Evolutionary conservation across 2,888 invertebrate species (phyloP), one percentile per base, ranked within the genome.

Genomic region (Subacronicta megacephala): DNA sequence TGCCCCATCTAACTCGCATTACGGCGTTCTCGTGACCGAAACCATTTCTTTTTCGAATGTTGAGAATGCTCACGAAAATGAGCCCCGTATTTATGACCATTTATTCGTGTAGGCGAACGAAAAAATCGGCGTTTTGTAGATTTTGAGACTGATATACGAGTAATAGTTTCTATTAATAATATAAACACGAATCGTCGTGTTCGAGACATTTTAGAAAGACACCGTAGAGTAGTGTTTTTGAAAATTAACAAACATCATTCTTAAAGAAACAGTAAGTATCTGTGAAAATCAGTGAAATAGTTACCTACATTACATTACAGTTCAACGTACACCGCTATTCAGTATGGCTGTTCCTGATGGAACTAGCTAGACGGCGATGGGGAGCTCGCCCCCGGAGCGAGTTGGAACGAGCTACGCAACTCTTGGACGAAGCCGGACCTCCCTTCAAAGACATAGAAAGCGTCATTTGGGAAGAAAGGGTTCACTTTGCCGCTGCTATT

Each of bases 401-500:
- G 59, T 67, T 81, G 23, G 88, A 88, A 3, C 69, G 84, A 20
- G 90, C 93, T 0, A 74, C 73, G 0, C 53, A 40, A 2, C 83
- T 93, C 1, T 75, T 94, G 12, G 63, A 71, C 0, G 73, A 84
- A 50, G 87, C 87, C 0, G 93, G 93, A 0, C 75, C 77, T 0
- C 90, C 89, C 0, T 89, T 95, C 58, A 83, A 90, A 31, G 95
- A 95, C 0, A 95, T 96, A 0, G 96, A 97, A 71, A 88, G 90
- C 7, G 93, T 95, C 1, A 88, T 97, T 10, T 96, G 97, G 95
- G 84, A 93, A 7, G 95, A 95, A 72, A 94, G 96, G 50, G 95
- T 96, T 0, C 95, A 95, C 67, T 89, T 98, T 31, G 97, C 97
- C 0, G 98, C 98, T 0, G 96, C 97, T 0, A 95, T 98, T 37